These are phyloP conservation scores for Dallia pectoralis DNA, from an alignment of 2,797 vertebrate species.

Conservation along the genomic window DNA sequence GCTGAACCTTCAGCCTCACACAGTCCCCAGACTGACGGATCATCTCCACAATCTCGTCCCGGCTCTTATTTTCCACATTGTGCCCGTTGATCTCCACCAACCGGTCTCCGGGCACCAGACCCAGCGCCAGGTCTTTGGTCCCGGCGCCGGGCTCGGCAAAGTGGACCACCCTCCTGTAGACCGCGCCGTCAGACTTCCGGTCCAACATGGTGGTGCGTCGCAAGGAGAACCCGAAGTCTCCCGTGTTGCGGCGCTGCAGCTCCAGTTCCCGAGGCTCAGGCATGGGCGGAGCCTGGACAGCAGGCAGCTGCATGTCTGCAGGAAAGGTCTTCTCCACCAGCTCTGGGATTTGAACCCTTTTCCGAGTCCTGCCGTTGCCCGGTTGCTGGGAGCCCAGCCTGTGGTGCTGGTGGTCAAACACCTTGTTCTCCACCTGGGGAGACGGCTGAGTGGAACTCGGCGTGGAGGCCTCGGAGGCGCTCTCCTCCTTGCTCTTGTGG, in stretches of 20 bases:
- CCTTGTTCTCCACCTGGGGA: constrained; percentile 72
- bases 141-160: constrained; percentile 93
- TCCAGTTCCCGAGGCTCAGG: constrained; percentile 83
- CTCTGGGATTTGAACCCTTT: constrained; percentile 73
- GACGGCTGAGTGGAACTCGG: constrained; percentile 74
- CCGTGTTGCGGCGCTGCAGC: constrained; percentile 89
- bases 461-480: constrained; percentile 74
- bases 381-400: constrained; percentile 47
- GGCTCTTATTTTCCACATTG: constrained; percentile 90
- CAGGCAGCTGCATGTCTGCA: constrained; percentile 80
- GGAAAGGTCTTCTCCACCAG: constrained; percentile 83
- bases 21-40: constrained; percentile 94
- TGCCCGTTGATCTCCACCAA: constrained; percentile 92
- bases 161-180: constrained; percentile 86
- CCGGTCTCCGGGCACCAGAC: constrained; percentile 91
- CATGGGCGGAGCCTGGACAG: constrained; percentile 73
- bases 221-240: constrained; percentile 96
- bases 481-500: constrained; percentile 78
- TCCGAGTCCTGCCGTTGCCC: background rate
- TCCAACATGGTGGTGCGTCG: constrained; percentile 92
- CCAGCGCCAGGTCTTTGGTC: constrained; percentile 85
- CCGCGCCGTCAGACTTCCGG: constrained; percentile 81
- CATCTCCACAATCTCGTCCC: constrained; percentile 98
- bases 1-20: constrained; percentile 91
- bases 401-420: constrained; percentile 64